Conservation (phyloP, 1,140 invertebrate species). For the Agrilus planipennis region DNA sequence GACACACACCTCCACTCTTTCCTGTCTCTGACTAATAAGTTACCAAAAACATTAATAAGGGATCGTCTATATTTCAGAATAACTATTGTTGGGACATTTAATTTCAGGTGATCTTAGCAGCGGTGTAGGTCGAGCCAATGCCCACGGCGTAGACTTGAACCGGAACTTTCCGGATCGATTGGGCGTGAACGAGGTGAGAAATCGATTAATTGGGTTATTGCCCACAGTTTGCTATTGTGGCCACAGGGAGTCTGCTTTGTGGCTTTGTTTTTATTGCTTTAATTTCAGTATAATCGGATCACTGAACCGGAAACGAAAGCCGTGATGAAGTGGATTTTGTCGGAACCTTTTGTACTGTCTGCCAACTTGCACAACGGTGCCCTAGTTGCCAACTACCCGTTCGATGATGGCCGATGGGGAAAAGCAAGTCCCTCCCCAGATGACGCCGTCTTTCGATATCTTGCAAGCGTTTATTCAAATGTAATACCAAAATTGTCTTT, state of each 20-base stretch:
- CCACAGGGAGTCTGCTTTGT: too few species aligned
- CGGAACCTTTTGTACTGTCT: constrained; percentile 86
- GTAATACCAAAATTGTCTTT: constrained; percentile 38
- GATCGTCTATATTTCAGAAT: too few species aligned
- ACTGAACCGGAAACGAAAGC: constrained; percentile 78
- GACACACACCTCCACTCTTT: too few species aligned
- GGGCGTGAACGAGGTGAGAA: constrained; percentile 47
- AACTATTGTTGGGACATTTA: too few species aligned
- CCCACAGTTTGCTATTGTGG: too few species aligned
- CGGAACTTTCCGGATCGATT: constrained; percentile 95
- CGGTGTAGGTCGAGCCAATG: constrained; percentile 64
- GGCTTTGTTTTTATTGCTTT: too few species aligned
- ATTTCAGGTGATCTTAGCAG: constrained; percentile 51
- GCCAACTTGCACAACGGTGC: constrained; percentile 94
- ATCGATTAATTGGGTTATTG: too few species aligned
- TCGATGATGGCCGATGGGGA: constrained; percentile 52
- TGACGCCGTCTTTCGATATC: constrained; percentile 67
- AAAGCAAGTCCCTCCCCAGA: constrained; percentile 60
- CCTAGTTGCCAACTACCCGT: constrained; percentile 90
- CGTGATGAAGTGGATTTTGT: constrained; percentile 82
- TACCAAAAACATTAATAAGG: too few species aligned
- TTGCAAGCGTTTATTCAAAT: constrained; percentile 73
- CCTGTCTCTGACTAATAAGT: too few species aligned
- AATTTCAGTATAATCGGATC: constrained; percentile 45
- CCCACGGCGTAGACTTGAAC: constrained; percentile 80